Percentiles rank a stretch among this genome's conserved stretches.
phyloP scores from a whole-genome alignment of 1,140 invertebrate species.

The Drosophila oshimai region DNA sequence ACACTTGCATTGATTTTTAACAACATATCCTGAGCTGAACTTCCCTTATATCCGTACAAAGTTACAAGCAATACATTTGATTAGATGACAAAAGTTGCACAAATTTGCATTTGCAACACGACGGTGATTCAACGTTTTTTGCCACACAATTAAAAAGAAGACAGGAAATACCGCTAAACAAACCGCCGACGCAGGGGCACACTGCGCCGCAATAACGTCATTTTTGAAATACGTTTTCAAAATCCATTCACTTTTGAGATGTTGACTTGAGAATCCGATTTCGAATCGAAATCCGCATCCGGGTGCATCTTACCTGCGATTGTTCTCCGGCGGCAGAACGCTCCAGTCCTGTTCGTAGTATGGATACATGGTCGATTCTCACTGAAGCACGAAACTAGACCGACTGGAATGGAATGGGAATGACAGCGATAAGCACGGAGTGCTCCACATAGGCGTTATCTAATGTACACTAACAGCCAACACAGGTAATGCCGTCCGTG shows the following conservation, averaged over 20 bases:
- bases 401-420: conserved; percentile 46
- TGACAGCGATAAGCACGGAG: conserved; percentile 56
- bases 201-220: conserved; percentile 22
- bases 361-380: conserved; percentile 84
- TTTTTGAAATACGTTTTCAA: conserved; percentile 17
- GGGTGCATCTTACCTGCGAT: conserved; percentile 87
- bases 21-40: no score
- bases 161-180: neutral
- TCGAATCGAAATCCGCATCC: neutral
- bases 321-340: conserved; percentile 90
- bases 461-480: conserved; percentile 73
- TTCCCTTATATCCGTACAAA: no score
- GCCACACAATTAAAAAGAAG: neutral
- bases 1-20: no score
- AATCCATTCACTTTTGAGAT: neutral
- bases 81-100: no score
- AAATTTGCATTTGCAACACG: neutral
- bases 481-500: no score
- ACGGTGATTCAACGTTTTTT: conserved; percentile 12
- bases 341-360: conserved; percentile 92
- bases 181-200: conserved; percentile 1
- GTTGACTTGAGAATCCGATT: neutral
- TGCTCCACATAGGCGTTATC: conserved; percentile 70
- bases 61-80: no score
- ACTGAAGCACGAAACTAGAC: conserved; percentile 31